phyloP scores from a whole-genome alignment of 2,797 vertebrate species.

The Phoebastria nigripes region DNA sequence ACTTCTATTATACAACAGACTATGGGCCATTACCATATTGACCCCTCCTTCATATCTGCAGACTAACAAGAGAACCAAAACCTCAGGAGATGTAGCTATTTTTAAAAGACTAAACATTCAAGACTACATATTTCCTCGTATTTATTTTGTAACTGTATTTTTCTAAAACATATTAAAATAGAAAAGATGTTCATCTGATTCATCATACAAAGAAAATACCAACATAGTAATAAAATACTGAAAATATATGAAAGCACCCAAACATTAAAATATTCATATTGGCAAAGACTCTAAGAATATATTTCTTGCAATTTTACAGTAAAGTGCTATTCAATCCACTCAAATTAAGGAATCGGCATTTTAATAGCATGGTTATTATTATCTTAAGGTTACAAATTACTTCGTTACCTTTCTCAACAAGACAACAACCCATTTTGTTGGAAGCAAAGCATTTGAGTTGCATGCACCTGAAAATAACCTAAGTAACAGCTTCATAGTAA shows the following conservation, averaged over 20 bases:
- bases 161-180: slow-evolving; percentile 82
- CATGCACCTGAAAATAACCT: slow-evolving; percentile 18
- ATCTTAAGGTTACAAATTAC: slow-evolving; percentile 41
- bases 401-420: slow-evolving; percentile 20
- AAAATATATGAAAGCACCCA: slow-evolving; percentile 79
- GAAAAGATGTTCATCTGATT: slow-evolving; percentile 76
- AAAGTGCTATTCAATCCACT: slow-evolving; percentile 77
- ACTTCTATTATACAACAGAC: background rate
- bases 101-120: slow-evolving; percentile 28
- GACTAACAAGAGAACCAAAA: background rate
- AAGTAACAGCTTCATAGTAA: slow-evolving; percentile 27
- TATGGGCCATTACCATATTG: background rate
- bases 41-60: background rate
- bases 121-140: slow-evolving; percentile 48
- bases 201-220: slow-evolving; percentile 79
- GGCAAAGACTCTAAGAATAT: slow-evolving; percentile 75
- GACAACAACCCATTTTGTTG: slow-evolving; percentile 8
- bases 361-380: slow-evolving; percentile 63
- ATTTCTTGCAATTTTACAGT: slow-evolving; percentile 71
- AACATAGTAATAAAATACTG: slow-evolving; percentile 80
- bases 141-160: slow-evolving; percentile 76
- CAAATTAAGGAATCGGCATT: slow-evolving; percentile 67
- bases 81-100: background rate
- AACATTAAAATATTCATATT: slow-evolving; percentile 76
- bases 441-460: slow-evolving; percentile 44